Conservation (phyloP, 2,888 invertebrate genomes). For the Dynastes tityus region DNA sequence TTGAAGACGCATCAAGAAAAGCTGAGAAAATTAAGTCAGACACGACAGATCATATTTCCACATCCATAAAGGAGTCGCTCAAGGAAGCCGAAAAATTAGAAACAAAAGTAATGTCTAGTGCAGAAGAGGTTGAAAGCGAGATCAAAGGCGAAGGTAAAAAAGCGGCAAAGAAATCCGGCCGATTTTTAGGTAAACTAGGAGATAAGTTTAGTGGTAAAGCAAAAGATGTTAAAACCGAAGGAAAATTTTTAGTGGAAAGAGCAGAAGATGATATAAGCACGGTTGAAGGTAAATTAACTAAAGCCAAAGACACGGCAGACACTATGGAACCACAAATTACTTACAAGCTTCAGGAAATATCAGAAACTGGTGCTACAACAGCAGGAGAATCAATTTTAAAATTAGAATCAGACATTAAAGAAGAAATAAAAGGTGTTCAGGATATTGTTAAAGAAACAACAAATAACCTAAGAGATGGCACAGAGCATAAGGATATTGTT, state of each 20-base stretch:
- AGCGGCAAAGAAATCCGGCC: conserved; percentile 48
- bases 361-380: too few relatives aligned
- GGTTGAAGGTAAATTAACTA: background rate
- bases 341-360: background rate
- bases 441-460: conserved; percentile 23
- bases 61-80: conserved; percentile 6
- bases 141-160: conserved; percentile 45
- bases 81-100: conserved; percentile 15
- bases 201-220: conserved; percentile 54
- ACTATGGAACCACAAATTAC: background rate
- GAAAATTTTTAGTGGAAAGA: conserved; percentile 41
- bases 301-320: background rate
- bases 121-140: conserved; percentile 18
- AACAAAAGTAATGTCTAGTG: background rate
- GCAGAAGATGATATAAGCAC: conserved; percentile 15
- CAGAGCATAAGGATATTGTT: background rate
- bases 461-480: background rate
- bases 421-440: conserved; percentile 5
- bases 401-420: conserved; percentile 3
- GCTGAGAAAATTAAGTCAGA: background rate
- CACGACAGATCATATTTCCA: background rate
- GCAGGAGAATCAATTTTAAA: background rate
- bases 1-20: conserved; percentile 26
- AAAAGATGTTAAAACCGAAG: conserved; percentile 55
- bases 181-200: conserved; percentile 53